These are phyloP conservation scores for Mohoua ochrocephala DNA, from an alignment of 2,113 vertebrate species.

Conservation along the genomic window DNA sequence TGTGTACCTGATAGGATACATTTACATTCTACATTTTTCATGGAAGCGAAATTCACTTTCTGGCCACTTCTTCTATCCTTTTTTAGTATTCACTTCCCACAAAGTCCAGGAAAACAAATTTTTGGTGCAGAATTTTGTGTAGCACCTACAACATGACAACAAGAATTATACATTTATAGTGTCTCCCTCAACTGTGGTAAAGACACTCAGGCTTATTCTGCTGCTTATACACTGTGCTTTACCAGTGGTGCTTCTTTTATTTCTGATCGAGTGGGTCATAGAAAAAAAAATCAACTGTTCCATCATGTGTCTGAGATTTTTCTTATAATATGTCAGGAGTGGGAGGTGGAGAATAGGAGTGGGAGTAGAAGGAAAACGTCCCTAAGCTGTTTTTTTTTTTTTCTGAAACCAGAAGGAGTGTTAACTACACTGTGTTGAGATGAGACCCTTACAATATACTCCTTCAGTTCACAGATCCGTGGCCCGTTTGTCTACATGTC, in stretches of 20 bases:
- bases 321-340: slow-evolving; percentile 43
- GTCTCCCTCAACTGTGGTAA: not conserved
- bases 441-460: not conserved
- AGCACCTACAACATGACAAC: not conserved
- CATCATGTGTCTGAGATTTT: slow-evolving; percentile 51
- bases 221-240: not conserved
- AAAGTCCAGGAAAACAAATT: not conserved
- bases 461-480: not conserved
- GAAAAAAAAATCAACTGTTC: slow-evolving; percentile 21
- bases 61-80: not conserved
- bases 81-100: not conserved
- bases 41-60: slow-evolving; percentile 1
- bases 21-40: not conserved
- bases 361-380: slow-evolving; percentile 31
- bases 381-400: not conserved
- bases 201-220: not conserved
- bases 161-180: not conserved
- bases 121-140: not conserved
- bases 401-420: not conserved
- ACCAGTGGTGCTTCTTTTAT: not conserved
- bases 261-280: slow-evolving; percentile 44
- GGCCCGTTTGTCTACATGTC: not conserved
- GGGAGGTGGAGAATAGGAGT: slow-evolving; percentile 56
- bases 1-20: not conserved
- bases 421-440: not conserved